Conservation (phyloP, 2,888 invertebrate genomes). For the Drosophila ochracea region DNA sequence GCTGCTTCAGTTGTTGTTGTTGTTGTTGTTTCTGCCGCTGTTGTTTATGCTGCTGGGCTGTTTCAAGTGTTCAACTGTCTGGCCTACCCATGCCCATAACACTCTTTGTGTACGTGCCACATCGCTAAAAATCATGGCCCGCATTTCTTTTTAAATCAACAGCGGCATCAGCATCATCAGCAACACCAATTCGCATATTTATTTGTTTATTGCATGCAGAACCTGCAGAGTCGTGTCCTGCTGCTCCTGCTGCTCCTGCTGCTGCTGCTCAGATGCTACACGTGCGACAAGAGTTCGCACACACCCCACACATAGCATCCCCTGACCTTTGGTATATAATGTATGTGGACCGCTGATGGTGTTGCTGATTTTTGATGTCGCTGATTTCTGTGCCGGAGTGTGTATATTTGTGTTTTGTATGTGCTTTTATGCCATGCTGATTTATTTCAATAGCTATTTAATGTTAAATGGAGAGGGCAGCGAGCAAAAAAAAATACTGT, state of each 20-base stretch:
- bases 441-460: constrained; percentile 77
- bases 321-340: background rate
- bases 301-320: background rate
- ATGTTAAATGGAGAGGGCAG: constrained; percentile 54
- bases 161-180: constrained; percentile 38
- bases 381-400: constrained; percentile 33
- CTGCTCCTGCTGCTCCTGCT: constrained; percentile 27
- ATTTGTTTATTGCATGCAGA: constrained; percentile 74
- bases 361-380: constrained; percentile 46
- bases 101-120: constrained; percentile 70
- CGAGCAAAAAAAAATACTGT: constrained; percentile 40
- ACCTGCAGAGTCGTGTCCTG: constrained; percentile 23
- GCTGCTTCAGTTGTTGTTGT: constrained; percentile 38
- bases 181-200: constrained; percentile 68
- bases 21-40: constrained; percentile 11
- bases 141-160: constrained; percentile 75
- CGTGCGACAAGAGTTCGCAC: constrained; percentile 48
- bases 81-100: constrained; percentile 48
- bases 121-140: constrained; percentile 78
- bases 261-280: constrained; percentile 41
- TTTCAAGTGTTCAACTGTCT: constrained; percentile 74
- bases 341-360: constrained; percentile 46
- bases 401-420: constrained; percentile 32
- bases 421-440: constrained; percentile 54
- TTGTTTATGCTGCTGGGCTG: constrained; percentile 41